Percentiles rank a stretch among this genome's conserved stretches.
phyloP scores from a whole-genome alignment of 1,140 invertebrate species.

The Cylas formicarius region DNA sequence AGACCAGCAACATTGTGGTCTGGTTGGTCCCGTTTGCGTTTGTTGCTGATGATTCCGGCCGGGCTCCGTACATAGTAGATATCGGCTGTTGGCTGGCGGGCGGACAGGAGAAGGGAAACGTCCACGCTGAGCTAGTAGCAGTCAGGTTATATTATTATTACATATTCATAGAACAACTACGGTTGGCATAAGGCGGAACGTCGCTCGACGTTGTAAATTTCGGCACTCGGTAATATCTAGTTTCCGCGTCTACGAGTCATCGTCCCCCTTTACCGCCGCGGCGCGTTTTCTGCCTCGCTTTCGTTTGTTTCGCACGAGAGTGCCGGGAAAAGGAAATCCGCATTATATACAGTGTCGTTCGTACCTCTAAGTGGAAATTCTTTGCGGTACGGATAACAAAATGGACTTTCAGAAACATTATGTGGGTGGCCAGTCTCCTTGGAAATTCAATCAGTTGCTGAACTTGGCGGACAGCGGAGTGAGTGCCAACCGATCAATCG shows the following conservation, averaged over 20 bases:
- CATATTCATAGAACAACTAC: slow-evolving; percentile 30
- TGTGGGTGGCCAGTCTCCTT: slow-evolving; percentile 18
- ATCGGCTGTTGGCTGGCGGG: not conserved
- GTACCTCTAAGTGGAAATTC: not conserved
- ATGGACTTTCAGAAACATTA: slow-evolving; percentile 28
- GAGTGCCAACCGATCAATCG: no score
- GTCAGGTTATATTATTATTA: slow-evolving; percentile 22
- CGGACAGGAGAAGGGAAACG: not conserved
- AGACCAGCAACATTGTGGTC: no score
- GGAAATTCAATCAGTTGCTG: slow-evolving; percentile 22
- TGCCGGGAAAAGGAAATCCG: not conserved
- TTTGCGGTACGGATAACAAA: slow-evolving; percentile 1
- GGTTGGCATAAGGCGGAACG: no score
- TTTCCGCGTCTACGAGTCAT: not conserved
- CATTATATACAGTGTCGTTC: no score
- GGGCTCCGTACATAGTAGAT: no score
- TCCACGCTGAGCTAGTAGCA: not conserved
- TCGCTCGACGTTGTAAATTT: slow-evolving; percentile 13
- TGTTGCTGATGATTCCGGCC: no score
- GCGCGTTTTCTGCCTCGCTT: not conserved
- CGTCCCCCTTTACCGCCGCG: not conserved
- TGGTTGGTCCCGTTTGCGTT: no score
- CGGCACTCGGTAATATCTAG: not conserved
- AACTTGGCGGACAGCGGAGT: slow-evolving; percentile 28
- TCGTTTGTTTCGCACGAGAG: not conserved